Base-by-base conservation (phyloP, 2,797 vertebrate genomes). In the Chrysocyon brachyurus region DNA sequence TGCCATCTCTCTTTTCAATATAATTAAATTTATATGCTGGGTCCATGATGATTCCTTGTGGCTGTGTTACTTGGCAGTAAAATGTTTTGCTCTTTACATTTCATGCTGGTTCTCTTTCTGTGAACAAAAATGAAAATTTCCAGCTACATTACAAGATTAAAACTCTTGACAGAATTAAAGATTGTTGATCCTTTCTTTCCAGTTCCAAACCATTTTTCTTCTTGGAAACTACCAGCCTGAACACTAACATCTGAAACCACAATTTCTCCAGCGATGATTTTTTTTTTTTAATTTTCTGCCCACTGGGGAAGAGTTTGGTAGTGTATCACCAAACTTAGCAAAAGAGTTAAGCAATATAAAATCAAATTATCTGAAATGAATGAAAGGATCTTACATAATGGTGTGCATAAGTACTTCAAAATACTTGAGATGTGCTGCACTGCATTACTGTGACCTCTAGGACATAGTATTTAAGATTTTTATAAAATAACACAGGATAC, bases 71-170 rank as follows among this genome's bases (percentile, higher is more conserved):
- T 79, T 91, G 54, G 70, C 87, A 84, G 83, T 72, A 78, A 95
- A 94, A 88, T 78, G 46, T 63, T 95, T 86, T 94, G 56, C 36
- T 95, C 66, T 68, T 31, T 72, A 40, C n/a, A 92, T 97, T 93
- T 93, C 72, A 85, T 95, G 81, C 81, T 64, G 36, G 12, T 95
- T 91, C 15, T 90, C 33, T 84, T 95, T 97, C 90, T 89, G 79
- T 94, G 93, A 97, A 90, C 49, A 81, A 87, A 96, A 97, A 83
- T 68, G 68, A n/a, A 97, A 89, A 63, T 96, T 94, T 95, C 68
- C 33, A 26, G 89, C 75, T 97, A 79, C 57, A 89, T 96, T 91
- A 96, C 21, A 88, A 92, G 88, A 68, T 88, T 88, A 92, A 84
- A 52, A 86, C 16, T 91, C 49, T 73, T 94, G 52, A 81, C 93